Evolutionary conservation across 2,888 invertebrate genomes (phyloP), one percentile per base, ranked within the genome.

Genomic region (Neelides folsomi): DNA sequence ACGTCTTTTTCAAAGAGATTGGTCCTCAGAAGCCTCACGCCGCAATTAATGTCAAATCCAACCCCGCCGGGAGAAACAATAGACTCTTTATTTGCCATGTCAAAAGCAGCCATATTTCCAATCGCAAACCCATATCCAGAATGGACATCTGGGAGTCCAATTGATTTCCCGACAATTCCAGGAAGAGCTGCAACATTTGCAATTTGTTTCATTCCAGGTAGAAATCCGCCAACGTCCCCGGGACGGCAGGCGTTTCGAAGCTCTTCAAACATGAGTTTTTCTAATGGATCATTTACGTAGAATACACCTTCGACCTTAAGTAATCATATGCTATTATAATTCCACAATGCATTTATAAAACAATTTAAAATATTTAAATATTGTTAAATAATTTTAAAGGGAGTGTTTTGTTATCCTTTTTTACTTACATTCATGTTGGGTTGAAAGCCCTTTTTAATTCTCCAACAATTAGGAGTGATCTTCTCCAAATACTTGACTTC

Each of bases 81-180:
- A 6, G 97, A 85, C 58, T 81, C 76, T 0, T 92, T 90, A 74
- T 98, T 80, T 64, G 81, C 76, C 73, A 89, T 82, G 72, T 98
- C 97, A 74, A 99, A 99, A 4, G 98, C 98, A 57, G 98, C 98
- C 89, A 98, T 95, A 71, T 99, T 98, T 49, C 95, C 94, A 70
- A 98, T 99, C 12, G 98, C 97, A 79, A 99, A 98, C 49, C 98
- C 98, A 75, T 99, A 99, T 13, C 98, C 98, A 4, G 95, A 90
- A 72, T 97, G 97, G 15, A 97, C 81, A 74, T 97, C 97, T 0
- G 97, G 97, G 54, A 97, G 75, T 2, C 95, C 97, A 53, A 97
- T 83, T 1, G 95, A 95, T 64, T 71, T 78, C 44, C 89, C 88
- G 12, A 97, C 93, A 62, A 97, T 97, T 1, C 97, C 97, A 10